phyloP scores from a whole-genome alignment of 2,113 vertebrate species.

The Pterocles orientalis region DNA sequence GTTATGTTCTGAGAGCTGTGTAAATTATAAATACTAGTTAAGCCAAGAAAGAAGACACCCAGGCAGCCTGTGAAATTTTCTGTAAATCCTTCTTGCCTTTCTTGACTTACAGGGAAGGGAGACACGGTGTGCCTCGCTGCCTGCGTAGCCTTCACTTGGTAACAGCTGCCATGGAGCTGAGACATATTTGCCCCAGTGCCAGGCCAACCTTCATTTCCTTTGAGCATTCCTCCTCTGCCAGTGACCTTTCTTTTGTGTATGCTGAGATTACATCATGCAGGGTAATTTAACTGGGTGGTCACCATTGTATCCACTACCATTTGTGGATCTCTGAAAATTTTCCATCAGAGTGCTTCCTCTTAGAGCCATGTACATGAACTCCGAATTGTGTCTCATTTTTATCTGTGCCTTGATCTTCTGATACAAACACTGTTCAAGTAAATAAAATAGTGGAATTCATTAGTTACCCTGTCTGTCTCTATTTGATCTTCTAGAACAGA shows the following conservation, averaged over 20 bases:
- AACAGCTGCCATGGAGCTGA: neutral
- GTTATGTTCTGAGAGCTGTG: neutral
- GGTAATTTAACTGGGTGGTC: neutral
- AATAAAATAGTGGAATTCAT: neutral
- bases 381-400: neutral
- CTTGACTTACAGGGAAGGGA: neutral
- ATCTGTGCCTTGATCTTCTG: neutral
- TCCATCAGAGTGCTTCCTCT: neutral
- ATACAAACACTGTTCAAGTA: neutral
- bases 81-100: neutral
- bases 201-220: neutral
- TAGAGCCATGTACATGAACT: neutral
- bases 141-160: neutral
- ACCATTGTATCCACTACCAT: neutral
- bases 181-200: neutral
- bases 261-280: neutral
- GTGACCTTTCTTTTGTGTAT: neutral
- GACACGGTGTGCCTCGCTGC: neutral
- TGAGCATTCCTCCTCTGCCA: neutral
- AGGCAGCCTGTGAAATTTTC: neutral
- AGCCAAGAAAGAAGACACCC: neutral
- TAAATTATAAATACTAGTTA: neutral
- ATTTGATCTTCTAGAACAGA: neutral
- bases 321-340: neutral
- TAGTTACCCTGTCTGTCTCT: neutral